Conservation (phyloP, 2,113 vertebrate genomes). For the Tylochromis polylepis region DNA sequence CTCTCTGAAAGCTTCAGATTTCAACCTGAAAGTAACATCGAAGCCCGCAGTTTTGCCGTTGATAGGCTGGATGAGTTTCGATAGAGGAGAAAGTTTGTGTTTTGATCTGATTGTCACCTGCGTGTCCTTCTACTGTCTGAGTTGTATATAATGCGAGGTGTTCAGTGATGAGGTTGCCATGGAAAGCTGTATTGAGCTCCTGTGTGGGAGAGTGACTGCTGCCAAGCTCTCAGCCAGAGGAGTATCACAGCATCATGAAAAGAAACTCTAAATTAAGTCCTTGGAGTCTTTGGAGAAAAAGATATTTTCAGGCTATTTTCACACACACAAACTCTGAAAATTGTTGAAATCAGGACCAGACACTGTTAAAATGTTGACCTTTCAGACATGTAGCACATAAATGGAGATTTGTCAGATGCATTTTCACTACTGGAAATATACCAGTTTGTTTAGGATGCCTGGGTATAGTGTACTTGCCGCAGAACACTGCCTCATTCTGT, state of each 20-base stretch:
- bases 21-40: not conserved
- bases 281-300: not conserved
- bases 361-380: not conserved
- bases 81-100: not conserved
- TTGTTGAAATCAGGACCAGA: not conserved
- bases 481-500: not conserved
- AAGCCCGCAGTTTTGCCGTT: not conserved
- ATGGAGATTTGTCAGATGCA: not conserved
- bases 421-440: not conserved
- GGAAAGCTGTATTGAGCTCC: constrained; percentile 20
- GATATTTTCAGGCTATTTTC: not conserved
- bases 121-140: not conserved
- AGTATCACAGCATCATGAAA: not conserved
- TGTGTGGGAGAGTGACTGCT: constrained; percentile 7
- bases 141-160: constrained; percentile 9
- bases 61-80: not conserved
- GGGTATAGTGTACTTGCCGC: not conserved
- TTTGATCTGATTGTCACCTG: constrained; percentile 7
- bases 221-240: not conserved
- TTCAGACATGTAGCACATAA: not conserved
- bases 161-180: constrained; percentile 35
- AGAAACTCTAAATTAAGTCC: not conserved
- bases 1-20: not conserved
- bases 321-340: not conserved
- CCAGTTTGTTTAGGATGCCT: not conserved